Evolutionary conservation across 2,888 invertebrate species (phyloP).

Genomic region (Harmothoe impar): DNA sequence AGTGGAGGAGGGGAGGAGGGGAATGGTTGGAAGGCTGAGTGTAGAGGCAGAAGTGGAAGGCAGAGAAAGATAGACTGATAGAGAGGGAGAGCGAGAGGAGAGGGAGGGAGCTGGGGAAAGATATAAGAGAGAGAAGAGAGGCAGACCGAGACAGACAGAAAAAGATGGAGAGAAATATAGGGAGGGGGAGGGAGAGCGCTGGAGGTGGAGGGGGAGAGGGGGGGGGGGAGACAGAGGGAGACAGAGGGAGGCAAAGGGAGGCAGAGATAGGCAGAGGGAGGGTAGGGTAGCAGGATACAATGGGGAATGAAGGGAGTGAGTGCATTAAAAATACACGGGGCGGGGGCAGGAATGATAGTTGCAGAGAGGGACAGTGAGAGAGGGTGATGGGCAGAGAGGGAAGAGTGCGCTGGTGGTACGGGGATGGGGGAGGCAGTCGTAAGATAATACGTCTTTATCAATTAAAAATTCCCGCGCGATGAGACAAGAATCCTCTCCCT

Average conservation of each 20-base stretch:
- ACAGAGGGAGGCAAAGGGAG: not conserved
- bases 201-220: not conserved
- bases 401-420: not conserved
- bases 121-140: not conserved
- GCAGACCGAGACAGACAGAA: not conserved
- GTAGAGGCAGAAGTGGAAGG: not conserved
- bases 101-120: too few species aligned
- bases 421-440: not conserved
- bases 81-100: not conserved
- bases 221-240: not conserved
- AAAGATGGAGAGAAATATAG: not conserved
- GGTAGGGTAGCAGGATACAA: not conserved
- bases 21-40: too few species aligned
- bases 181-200: not conserved
- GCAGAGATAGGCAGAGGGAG: not conserved
- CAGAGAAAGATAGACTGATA: not conserved
- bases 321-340: too few species aligned
- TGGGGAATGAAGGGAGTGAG: not conserved
- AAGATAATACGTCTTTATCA: conserved; percentile 27
- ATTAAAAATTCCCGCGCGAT: conserved; percentile 13
- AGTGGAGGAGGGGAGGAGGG: too few species aligned
- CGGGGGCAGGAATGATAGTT: not conserved
- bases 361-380: not conserved
- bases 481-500: not conserved
- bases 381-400: not conserved